phyloP scores from a whole-genome alignment of 2,113 vertebrate species.

The Marcusenius ussheri region DNA sequence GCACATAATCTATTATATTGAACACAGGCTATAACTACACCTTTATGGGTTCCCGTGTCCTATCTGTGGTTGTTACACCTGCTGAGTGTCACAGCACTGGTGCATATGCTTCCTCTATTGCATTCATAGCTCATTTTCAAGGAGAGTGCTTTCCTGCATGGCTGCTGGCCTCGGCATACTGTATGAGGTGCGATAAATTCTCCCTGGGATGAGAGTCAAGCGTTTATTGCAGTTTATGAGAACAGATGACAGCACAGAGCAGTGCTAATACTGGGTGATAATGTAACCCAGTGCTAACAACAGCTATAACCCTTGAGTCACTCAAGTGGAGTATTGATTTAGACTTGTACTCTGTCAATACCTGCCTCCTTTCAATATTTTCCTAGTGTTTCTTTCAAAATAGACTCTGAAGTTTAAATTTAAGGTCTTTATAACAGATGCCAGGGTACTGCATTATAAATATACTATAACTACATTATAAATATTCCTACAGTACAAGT shows the following conservation, averaged over 20 bases:
- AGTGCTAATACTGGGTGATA: not conserved
- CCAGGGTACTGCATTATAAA: not conserved
- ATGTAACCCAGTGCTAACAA: not conserved
- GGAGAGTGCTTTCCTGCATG: not conserved
- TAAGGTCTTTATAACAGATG: not conserved
- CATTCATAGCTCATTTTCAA: not conserved
- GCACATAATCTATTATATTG: not conserved
- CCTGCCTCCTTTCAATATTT: not conserved
- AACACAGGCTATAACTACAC: not conserved
- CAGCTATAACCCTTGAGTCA: not conserved
- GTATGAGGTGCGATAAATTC: not conserved
- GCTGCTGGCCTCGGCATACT: not conserved
- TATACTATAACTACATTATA: not conserved
- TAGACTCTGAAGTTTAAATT: not conserved
- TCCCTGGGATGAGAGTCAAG: not conserved
- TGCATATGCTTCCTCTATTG: not conserved
- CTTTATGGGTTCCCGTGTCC: not conserved
- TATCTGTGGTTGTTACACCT: not conserved
- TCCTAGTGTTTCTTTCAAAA: not conserved
- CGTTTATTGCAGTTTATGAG: conserved; percentile 3
- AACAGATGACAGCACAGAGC: not conserved
- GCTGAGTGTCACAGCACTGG: not conserved
- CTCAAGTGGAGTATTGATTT: not conserved
- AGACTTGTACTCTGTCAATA: not conserved
- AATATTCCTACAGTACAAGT: not conserved